Conservation (phyloP, 2,888 invertebrate species). For the Theretra japonica region DNA sequence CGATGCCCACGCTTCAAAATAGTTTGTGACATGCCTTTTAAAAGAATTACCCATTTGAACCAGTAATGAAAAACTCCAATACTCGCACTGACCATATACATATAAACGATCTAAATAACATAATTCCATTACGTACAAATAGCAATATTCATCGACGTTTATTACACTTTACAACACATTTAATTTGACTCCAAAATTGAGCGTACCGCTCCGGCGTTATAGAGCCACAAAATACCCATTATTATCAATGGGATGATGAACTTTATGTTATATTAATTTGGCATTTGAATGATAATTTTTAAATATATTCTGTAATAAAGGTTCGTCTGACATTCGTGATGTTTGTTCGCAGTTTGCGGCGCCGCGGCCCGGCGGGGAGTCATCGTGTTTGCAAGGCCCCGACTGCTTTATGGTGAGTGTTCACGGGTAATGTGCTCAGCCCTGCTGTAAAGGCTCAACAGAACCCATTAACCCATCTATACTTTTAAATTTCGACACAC, state of each 20-base stretch:
- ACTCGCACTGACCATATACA: slow-evolving; percentile 19
- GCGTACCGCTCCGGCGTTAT: slow-evolving; percentile 28
- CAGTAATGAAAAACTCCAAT: slow-evolving; percentile 18
- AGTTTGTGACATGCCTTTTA: slow-evolving; percentile 20
- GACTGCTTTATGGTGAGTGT: slow-evolving; percentile 89
- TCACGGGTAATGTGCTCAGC: slow-evolving; percentile 34
- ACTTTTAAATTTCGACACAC: slow-evolving; percentile 6
- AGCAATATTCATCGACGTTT: slow-evolving; percentile 24
- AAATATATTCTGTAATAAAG: slow-evolving; percentile 31
- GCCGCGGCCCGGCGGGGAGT: slow-evolving; percentile 86
- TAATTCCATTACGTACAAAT: slow-evolving; percentile 29
- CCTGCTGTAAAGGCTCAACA: slow-evolving; percentile 28
- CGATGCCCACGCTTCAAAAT: slow-evolving; percentile 17
- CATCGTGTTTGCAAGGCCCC: slow-evolving; percentile 88
- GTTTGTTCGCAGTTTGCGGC: slow-evolving; percentile 87
- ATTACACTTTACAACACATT: slow-evolving; percentile 33
- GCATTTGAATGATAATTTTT: slow-evolving; percentile 30
- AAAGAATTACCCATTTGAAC: slow-evolving; percentile 21
- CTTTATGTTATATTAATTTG: slow-evolving; percentile 35
- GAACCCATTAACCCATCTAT: slow-evolving; percentile 31
- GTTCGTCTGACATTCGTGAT: slow-evolving; percentile 57
- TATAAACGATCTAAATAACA: slow-evolving; percentile 19
- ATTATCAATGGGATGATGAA: slow-evolving; percentile 31
- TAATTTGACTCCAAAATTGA: slow-evolving; percentile 29
- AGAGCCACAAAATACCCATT: slow-evolving; percentile 38